A percentile compares a stretch with the other conserved stretches of the same genome.
phyloP scores from a whole-genome alignment of 1,140 invertebrate species.

The Ceratoteleas bidentatus region DNA sequence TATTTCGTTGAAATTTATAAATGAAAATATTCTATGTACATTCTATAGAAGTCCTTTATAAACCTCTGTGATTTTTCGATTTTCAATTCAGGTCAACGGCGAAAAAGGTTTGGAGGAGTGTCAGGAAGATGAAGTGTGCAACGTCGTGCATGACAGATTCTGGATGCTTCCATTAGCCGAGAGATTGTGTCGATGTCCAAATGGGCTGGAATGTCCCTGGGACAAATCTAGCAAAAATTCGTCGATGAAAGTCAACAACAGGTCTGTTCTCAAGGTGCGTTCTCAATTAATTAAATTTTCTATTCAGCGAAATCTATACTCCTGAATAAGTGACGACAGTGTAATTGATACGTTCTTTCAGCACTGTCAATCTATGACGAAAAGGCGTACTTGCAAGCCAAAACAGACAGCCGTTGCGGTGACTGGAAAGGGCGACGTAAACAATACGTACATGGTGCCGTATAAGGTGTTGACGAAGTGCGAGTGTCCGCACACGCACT shows the following conservation, averaged over 20 bases:
- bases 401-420: conserved; percentile 69
- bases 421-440: conserved; percentile 64
- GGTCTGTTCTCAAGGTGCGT: conserved; percentile 82
- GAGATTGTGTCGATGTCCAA: conserved; percentile 82
- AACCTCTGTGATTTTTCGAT: too few species aligned
- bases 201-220: conserved; percentile 82
- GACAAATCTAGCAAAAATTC: conserved; percentile 68
- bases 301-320: too few species aligned
- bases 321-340: too few species aligned
- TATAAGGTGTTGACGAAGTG: conserved; percentile 70
- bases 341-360: conserved; percentile 41
- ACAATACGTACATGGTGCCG: conserved; percentile 67
- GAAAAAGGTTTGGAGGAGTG: conserved; percentile 82
- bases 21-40: too few species aligned
- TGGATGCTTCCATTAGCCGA: conserved; percentile 81
- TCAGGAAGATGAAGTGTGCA: conserved; percentile 79
- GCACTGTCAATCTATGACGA: conserved; percentile 71
- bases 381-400: conserved; percentile 63
- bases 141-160: conserved; percentile 81
- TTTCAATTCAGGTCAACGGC: conserved; percentile 80
- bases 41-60: too few species aligned
- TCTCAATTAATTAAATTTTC: too few species aligned
- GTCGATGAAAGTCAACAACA: conserved; percentile 80
- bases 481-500: conserved; percentile 70
- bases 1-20: too few species aligned